Evolutionary conservation across 1,140 invertebrate genomes (phyloP), one percentile per base, ranked within the genome.

Genomic region (Leptonema lineaticorne): DNA sequence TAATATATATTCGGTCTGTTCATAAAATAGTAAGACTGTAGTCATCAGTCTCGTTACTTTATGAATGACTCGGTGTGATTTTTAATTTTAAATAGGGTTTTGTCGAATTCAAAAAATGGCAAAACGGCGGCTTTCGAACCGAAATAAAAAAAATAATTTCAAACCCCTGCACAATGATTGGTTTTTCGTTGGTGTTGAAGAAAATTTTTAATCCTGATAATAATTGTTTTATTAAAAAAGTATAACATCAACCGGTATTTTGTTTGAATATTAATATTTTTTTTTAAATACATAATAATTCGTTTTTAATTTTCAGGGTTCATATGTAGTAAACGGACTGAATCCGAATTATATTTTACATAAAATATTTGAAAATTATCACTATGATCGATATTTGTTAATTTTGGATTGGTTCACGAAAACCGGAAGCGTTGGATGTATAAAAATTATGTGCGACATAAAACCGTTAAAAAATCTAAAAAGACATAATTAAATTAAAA

Each of bases 191-290:
- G 5, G 8, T 64, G 6, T 48, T 69, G 16, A 37, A 45, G 1
- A 63, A 33, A 11, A 28, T 5, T 41, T 27, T 57, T 2, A 59
- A 63, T 6, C 16, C 41, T 22, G 53, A 58, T 18, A 64, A 64
- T 18, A 63, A 64, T 8, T 69, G 68, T 37, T 0, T 18, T 1
- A 29, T 69, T 41, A 64, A 64, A 64, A 56, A 63, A 33, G 68
- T 69, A 64, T 26, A 26, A 3, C n/a, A 3, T 1, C 14, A 58
- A 26, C 9, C 2, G 8, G 22, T 41, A 2, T 41, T 14, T 41
- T 41, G 2, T 41, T 2, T 2, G 2, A 6, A 53, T 2, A 53
- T 22, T 22, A 16, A 9, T 27, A 18, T 4, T 57, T 8, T 26
- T 24, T 22, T 30, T 58, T 2, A 58, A 28, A 28, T 58, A n/a